Conservation (phyloP, 2,113 vertebrate genomes). For the Chelonoidis abingdonii region DNA sequence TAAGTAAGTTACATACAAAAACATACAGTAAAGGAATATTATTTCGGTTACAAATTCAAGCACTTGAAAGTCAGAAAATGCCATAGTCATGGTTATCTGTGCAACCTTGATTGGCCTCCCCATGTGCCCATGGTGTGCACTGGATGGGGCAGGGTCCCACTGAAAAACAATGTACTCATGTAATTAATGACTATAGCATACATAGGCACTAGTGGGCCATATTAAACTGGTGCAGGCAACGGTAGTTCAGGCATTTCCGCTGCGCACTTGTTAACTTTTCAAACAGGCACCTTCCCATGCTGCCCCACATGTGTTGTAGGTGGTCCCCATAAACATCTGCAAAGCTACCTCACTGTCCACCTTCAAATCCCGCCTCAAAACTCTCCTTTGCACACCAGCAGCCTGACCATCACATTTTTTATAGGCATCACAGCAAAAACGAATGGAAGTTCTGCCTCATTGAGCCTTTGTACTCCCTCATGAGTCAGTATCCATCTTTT, state of each 20-base stretch:
- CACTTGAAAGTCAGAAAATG: neutral
- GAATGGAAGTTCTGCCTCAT: neutral
- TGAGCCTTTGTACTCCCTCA: neutral
- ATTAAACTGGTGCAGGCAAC: neutral
- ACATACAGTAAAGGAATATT: neutral
- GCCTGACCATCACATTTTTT: neutral
- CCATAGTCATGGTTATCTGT: neutral
- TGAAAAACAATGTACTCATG: neutral
- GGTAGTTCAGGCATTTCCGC: neutral
- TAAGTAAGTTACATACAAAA: neutral
- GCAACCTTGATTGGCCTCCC: neutral
- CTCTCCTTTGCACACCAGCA: neutral
- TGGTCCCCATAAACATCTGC: neutral
- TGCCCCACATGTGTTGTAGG: neutral
- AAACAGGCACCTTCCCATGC: neutral
- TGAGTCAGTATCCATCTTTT: neutral
- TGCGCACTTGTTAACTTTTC: neutral
- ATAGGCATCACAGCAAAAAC: neutral
- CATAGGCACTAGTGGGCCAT: neutral
- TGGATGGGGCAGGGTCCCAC: neutral
- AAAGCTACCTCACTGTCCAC: neutral
- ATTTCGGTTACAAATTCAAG: neutral
- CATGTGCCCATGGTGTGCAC: rapidly evolving
- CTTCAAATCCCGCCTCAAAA: neutral
- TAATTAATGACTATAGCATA: neutral